Percentiles rank a stretch among this genome's conserved stretches.
These are phyloP conservation scores for Brevimyrus niger DNA, from an alignment of 2,113 vertebrate genomes.

Conservation along the genomic window DNA sequence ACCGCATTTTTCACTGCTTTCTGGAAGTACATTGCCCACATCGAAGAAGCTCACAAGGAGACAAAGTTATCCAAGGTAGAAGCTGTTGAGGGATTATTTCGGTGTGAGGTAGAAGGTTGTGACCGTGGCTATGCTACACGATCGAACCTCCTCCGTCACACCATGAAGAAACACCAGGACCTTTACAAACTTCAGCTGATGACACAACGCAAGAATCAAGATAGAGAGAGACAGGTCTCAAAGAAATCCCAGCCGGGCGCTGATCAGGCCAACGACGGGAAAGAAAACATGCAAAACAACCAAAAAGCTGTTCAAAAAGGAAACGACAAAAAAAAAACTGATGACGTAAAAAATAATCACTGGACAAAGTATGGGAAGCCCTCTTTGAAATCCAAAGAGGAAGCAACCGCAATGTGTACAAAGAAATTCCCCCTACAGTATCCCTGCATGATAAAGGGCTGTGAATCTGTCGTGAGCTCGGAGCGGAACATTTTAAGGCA, in stretches of 20 bases:
- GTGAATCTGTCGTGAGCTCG: slow-evolving; percentile 81
- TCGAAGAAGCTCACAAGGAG: slow-evolving; percentile 75
- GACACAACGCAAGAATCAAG: slow-evolving; percentile 68
- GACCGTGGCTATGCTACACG: slow-evolving; percentile 86
- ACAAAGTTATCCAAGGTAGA: slow-evolving; percentile 59
- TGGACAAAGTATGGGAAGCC: slow-evolving; percentile 64
- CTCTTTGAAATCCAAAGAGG: slow-evolving; percentile 74
- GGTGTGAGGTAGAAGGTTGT: slow-evolving; percentile 89
- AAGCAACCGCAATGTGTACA: slow-evolving; percentile 80
- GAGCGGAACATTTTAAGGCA: slow-evolving; percentile 86
- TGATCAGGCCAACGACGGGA: slow-evolving; percentile 65
- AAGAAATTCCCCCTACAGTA: slow-evolving; percentile 79
- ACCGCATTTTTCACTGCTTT: slow-evolving; percentile 69
- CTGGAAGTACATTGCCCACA: slow-evolving; percentile 75
- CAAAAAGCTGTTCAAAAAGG: slow-evolving; percentile 58
- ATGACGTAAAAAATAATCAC: slow-evolving; percentile 43
- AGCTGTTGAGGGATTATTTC: slow-evolving; percentile 69
- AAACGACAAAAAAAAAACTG: slow-evolving; percentile 37
- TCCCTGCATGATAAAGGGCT: slow-evolving; percentile 94
- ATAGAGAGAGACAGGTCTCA: slow-evolving; percentile 65
- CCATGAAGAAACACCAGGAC: slow-evolving; percentile 90
- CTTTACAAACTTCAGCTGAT: slow-evolving; percentile 77
- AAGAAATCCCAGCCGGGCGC: slow-evolving; percentile 60
- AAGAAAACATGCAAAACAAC: slow-evolving; percentile 69
- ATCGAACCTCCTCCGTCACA: slow-evolving; percentile 86